Percentiles rank a stretch among this genome's conserved stretches.
Conservation (phyloP, 2,888 invertebrate genomes). For the Clunio marinus region DNA sequence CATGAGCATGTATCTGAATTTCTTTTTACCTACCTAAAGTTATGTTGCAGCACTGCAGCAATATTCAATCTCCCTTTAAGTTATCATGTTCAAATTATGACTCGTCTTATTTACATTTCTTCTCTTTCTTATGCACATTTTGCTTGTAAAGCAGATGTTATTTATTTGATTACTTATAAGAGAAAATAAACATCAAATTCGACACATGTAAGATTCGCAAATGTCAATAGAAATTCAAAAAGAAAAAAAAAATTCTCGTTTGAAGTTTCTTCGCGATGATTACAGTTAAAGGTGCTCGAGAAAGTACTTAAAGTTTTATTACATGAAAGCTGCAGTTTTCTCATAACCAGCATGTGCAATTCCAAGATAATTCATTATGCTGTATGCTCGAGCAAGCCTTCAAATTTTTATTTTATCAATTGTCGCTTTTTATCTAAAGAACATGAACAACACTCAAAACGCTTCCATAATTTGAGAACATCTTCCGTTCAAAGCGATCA, state of each 20-base stretch:
- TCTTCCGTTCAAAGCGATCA: neutral
- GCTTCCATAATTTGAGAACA: neutral
- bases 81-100: constrained; percentile 26
- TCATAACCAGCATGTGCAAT: too few species aligned
- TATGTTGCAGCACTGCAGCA: neutral
- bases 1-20: neutral
- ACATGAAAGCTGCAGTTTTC: too few species aligned
- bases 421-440: neutral
- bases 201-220: too few species aligned
- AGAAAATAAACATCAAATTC: neutral
- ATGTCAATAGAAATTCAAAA: too few species aligned
- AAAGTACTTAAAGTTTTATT: too few species aligned
- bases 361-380: too few species aligned
- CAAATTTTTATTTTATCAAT: neutral
- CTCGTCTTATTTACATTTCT: neutral
- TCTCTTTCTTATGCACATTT: neutral
- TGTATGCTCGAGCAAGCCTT: too few species aligned
- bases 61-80: neutral
- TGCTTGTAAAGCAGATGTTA: neutral
- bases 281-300: too few species aligned
- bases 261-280: too few species aligned
- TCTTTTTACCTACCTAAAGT: neutral
- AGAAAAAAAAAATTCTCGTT: too few species aligned
- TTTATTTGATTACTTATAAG: neutral
- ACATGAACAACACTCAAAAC: neutral